Evolutionary conservation across 1,140 invertebrate genomes (phyloP).

Genomic region (Ips typographus): DNA sequence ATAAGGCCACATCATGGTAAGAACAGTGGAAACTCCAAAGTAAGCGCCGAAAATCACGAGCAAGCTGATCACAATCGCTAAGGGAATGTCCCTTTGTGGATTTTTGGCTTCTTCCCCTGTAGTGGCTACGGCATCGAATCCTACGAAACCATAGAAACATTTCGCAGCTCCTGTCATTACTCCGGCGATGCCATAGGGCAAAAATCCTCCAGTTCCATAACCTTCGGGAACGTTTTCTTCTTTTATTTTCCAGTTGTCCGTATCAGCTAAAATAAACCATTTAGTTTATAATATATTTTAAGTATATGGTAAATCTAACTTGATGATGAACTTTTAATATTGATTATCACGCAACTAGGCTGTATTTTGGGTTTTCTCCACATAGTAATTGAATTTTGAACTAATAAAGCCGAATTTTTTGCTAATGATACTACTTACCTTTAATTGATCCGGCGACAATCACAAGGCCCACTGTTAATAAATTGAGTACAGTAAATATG

Average conservation of each 20-base stretch:
- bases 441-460: conserved; percentile 80
- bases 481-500: conserved; percentile 78
- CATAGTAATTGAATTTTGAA: not conserved
- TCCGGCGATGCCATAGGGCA: conserved; percentile 80
- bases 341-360: too few species aligned
- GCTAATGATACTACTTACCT: conserved; percentile 53
- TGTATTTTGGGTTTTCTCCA: too few species aligned
- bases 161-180: conserved; percentile 84
- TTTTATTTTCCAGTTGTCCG: conserved; percentile 67
- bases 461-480: conserved; percentile 78
- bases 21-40: conserved; percentile 80
- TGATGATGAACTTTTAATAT: too few species aligned
- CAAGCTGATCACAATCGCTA: conserved; percentile 82
- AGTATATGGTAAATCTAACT: too few species aligned
- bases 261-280: conserved; percentile 55
- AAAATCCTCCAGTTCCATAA: conserved; percentile 73
- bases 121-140: conserved; percentile 88
- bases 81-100: conserved; percentile 82
- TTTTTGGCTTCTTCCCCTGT: conserved; percentile 86
- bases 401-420: conserved; percentile 3
- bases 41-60: conserved; percentile 79
- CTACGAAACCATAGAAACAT: conserved; percentile 91
- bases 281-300: not conserved
- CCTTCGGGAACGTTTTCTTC: conserved; percentile 54
- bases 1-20: conserved; percentile 94